These are phyloP conservation scores for Zophobas atratus DNA, from an alignment of 1,140 invertebrate genomes.

Conservation along the genomic window DNA sequence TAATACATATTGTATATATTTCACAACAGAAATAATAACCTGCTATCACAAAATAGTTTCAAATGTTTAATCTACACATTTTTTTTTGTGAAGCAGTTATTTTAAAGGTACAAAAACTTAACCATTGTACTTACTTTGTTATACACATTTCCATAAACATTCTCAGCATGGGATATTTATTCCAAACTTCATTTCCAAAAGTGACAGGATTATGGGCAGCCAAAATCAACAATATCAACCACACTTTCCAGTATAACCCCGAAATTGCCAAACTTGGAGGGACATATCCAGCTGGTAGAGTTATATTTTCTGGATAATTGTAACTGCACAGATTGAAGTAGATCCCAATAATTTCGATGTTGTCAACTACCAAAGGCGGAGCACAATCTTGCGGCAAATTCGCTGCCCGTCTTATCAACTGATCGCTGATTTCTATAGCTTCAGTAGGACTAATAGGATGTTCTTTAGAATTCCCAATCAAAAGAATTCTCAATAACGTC, in stretches of 20 bases:
- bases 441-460: constrained; percentile 86
- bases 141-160: constrained; percentile 98
- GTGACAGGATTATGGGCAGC: constrained; percentile 92
- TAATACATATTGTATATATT: no score
- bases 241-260: constrained; percentile 94
- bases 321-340: constrained; percentile 93
- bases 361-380: constrained; percentile 81
- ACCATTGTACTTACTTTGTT: constrained; percentile 80
- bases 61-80: no score
- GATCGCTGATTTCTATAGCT: constrained; percentile 88
- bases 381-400: constrained; percentile 78
- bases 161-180: constrained; percentile 92
- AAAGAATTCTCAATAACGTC: constrained; percentile 84
- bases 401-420: constrained; percentile 88
- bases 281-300: constrained; percentile 85
- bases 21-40: no score
- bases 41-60: no score
- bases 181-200: constrained; percentile 90
- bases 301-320: constrained; percentile 94
- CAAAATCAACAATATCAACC: constrained; percentile 91
- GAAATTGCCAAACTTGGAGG: constrained; percentile 93
- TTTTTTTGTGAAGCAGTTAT: no score
- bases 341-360: constrained; percentile 89
- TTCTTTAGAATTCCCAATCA: constrained; percentile 90
- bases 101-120: background rate